Evolutionary conservation across 64 coral and sea anemone genomes (phyloP).

Genomic region (Dendrophyllia cribrosa): DNA sequence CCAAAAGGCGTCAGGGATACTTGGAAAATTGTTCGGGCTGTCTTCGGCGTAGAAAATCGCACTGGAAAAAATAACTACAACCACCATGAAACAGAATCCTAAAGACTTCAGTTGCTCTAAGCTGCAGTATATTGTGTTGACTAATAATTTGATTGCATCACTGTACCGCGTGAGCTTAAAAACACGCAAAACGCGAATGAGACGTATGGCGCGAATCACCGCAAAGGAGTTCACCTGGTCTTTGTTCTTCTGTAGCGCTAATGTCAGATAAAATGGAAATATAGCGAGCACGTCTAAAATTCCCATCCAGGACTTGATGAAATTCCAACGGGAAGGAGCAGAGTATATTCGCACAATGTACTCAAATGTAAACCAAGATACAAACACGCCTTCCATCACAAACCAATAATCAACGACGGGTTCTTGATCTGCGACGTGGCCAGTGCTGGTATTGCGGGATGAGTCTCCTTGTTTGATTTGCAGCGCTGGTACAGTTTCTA

Average conservation of each 20-base stretch:
- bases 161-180: conserved; percentile 94
- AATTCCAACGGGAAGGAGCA: conserved; percentile 80
- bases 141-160: conserved; percentile 73
- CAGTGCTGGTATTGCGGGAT: not conserved
- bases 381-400: conserved; percentile 78
- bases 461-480: not conserved
- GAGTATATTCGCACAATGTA: conserved; percentile 76
- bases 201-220: conserved; percentile 78
- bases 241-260: conserved; percentile 57
- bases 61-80: conserved; percentile 84
- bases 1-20: conserved; percentile 96
- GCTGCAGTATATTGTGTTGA: conserved; percentile 77
- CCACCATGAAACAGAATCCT: conserved; percentile 67
- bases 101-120: conserved; percentile 79
- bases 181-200: conserved; percentile 86
- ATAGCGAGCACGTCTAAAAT: conserved; percentile 90
- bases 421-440: not conserved
- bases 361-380: conserved; percentile 95
- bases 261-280: conserved; percentile 86
- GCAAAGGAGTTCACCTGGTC: conserved; percentile 68
- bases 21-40: conserved; percentile 61
- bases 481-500: conserved; percentile 70
- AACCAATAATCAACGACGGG: conserved; percentile 51
- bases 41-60: conserved; percentile 81
- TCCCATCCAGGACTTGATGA: conserved; percentile 86